Evolutionary conservation across 1,140 invertebrate species (phyloP).

Genomic region (Chionoecetes opilio): DNA sequence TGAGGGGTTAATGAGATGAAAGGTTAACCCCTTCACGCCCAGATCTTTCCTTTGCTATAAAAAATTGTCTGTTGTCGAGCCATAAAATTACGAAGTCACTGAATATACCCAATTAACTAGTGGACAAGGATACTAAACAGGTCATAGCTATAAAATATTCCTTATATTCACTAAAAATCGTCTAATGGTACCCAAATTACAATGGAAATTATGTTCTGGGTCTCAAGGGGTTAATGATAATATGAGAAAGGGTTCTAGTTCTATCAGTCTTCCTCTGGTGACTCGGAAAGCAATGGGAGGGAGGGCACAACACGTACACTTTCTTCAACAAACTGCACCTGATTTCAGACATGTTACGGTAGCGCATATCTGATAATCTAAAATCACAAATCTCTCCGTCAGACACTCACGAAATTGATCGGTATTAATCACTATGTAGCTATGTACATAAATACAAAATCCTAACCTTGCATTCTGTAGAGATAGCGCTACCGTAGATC

Average conservation of each 20-base stretch:
- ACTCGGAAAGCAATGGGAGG: neutral
- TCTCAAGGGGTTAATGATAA: too few relatives aligned
- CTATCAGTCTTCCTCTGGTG: neutral
- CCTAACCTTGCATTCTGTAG: neutral
- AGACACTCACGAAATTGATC: neutral
- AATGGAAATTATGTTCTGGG: too few relatives aligned
- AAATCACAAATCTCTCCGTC: neutral
- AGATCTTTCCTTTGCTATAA: too few relatives aligned
- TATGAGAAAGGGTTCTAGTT: neutral
- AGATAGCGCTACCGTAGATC: neutral
- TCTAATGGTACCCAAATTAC: too few relatives aligned
- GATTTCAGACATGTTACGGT: neutral
- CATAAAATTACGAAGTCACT: too few relatives aligned
- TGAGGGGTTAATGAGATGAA: too few relatives aligned
- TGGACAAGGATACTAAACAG: too few relatives aligned
- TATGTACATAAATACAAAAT: conserved; percentile 13
- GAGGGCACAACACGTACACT: neutral
- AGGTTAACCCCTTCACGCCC: too few relatives aligned
- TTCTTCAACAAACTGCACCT: neutral
- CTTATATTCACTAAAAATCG: too few relatives aligned
- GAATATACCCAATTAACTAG: too few relatives aligned
- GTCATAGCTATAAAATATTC: too few relatives aligned
- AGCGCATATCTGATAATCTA: neutral
- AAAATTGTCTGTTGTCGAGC: too few relatives aligned
- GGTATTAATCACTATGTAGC: neutral